These are phyloP conservation scores for Epizoanthus stellaris DNA, from an alignment of 92 coral and sea anemone genomes.

Conservation along the genomic window DNA sequence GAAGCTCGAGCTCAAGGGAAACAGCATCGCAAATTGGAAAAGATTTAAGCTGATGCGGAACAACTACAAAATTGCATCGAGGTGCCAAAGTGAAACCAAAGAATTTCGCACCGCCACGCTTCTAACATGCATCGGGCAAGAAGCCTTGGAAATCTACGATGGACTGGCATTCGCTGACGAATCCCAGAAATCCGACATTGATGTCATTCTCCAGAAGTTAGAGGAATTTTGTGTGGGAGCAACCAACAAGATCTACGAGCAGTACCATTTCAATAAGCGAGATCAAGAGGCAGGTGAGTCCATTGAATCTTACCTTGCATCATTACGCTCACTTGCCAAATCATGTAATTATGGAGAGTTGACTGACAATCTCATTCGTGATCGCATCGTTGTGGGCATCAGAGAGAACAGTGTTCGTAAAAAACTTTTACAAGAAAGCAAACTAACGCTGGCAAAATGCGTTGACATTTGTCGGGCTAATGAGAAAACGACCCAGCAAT, in stretches of 20 bases:
- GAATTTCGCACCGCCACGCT: too few species aligned
- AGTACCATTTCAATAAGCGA: slow-evolving; percentile 45
- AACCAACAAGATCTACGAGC: slow-evolving; percentile 56
- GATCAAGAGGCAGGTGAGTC: slow-evolving; percentile 54
- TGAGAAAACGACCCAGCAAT: slow-evolving; percentile 12
- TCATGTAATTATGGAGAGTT: slow-evolving; percentile 61
- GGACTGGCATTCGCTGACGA: slow-evolving; percentile 55
- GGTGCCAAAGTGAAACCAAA: slow-evolving; percentile 37
- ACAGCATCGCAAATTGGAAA: slow-evolving; percentile 51
- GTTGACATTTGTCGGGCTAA: slow-evolving; percentile 15
- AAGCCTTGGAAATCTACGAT: too few species aligned
- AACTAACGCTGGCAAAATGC: slow-evolving; percentile 32
- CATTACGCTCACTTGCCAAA: slow-evolving; percentile 47
- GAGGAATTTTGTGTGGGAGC: slow-evolving; percentile 60
- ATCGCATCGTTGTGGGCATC: slow-evolving; percentile 21
- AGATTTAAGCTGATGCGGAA: slow-evolving; percentile 52
- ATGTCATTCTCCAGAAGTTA: slow-evolving; percentile 33
- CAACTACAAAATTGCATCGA: slow-evolving; percentile 55
- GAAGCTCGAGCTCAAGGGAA: slow-evolving; percentile 51
- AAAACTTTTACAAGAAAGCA: slow-evolving; percentile 26
- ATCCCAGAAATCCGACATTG: slow-evolving; percentile 44
- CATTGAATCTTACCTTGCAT: slow-evolving; percentile 49
- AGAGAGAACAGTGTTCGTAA: slow-evolving; percentile 26
- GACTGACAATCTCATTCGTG: slow-evolving; percentile 33
- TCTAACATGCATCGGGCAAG: too few species aligned